Evolutionary conservation across 2,113 vertebrate genomes (phyloP).

Genomic region (Zosterops pallidus): DNA sequence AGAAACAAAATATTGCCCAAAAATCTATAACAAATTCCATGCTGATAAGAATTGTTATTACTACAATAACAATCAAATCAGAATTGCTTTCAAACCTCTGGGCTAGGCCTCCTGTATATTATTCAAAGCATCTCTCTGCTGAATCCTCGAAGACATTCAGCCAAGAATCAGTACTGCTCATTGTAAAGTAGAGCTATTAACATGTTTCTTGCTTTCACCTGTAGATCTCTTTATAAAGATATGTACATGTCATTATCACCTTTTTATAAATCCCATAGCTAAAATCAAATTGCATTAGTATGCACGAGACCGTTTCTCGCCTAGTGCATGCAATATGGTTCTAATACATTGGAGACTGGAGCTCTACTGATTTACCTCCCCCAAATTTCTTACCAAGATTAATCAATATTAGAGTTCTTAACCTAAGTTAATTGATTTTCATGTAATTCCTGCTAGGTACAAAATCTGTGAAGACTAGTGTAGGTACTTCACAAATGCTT

Average conservation of each 20-base stretch:
- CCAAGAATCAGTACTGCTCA: neutral
- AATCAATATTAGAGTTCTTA: neutral
- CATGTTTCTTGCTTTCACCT: constrained; percentile 4
- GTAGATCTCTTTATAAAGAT: constrained; percentile 46
- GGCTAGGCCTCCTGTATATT: neutral
- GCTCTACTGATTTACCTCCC: neutral
- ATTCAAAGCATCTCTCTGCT: neutral
- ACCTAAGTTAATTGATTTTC: constrained; percentile 17
- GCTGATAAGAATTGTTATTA: neutral
- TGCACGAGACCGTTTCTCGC: neutral
- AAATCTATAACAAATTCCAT: neutral
- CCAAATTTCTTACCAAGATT: constrained; percentile 7
- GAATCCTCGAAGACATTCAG: neutral
- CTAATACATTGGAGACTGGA: neutral
- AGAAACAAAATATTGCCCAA: neutral
- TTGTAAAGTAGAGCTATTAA: constrained; percentile 17
- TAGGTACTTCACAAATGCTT: neutral
- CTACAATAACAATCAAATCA: neutral
- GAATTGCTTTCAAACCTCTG: neutral
- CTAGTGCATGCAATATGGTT: neutral
- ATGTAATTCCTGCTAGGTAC: neutral
- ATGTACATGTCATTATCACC: neutral
- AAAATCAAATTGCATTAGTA: constrained; percentile 31
- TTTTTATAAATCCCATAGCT: constrained; percentile 30
- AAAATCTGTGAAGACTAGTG: neutral